Conservation (phyloP, 2,888 invertebrate genomes). For the Apamea anceps region DNA sequence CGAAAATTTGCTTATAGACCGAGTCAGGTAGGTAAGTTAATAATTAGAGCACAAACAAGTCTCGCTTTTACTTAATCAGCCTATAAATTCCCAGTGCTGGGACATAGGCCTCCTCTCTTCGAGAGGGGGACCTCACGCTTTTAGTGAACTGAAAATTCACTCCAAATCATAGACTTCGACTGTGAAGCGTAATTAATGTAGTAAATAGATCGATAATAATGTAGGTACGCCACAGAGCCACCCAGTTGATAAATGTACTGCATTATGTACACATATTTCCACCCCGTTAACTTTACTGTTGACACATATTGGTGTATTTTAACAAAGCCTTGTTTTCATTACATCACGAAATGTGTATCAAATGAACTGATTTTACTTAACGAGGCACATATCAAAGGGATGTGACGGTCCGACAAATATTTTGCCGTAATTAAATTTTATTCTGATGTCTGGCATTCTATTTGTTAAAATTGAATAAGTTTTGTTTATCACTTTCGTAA, state of each 20-base stretch:
- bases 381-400: slow-evolving; percentile 54
- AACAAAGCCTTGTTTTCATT: slow-evolving; percentile 47
- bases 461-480: slow-evolving; percentile 46
- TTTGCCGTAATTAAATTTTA: slow-evolving; percentile 56
- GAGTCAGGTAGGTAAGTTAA: neutral
- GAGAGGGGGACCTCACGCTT: neutral
- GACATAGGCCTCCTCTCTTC: neutral
- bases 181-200: neutral
- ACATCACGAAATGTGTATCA: slow-evolving; percentile 44
- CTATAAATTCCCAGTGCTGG: neutral
- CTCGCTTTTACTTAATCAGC: neutral
- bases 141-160: neutral
- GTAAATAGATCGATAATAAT: slow-evolving; percentile 10
- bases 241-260: slow-evolving; percentile 1
- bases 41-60: neutral
- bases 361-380: slow-evolving; percentile 64
- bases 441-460: slow-evolving; percentile 28
- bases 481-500: slow-evolving; percentile 35
- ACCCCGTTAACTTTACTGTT: slow-evolving; percentile 8
- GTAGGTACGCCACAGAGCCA: neutral
- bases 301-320: slow-evolving; percentile 19
- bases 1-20: too few species aligned
- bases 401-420: slow-evolving; percentile 47
- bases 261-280: slow-evolving; percentile 19
- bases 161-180: neutral